Evolutionary conservation across 2,797 vertebrate species (phyloP), one percentile per base, ranked within the genome.

Genomic region (Lemur catta): DNA sequence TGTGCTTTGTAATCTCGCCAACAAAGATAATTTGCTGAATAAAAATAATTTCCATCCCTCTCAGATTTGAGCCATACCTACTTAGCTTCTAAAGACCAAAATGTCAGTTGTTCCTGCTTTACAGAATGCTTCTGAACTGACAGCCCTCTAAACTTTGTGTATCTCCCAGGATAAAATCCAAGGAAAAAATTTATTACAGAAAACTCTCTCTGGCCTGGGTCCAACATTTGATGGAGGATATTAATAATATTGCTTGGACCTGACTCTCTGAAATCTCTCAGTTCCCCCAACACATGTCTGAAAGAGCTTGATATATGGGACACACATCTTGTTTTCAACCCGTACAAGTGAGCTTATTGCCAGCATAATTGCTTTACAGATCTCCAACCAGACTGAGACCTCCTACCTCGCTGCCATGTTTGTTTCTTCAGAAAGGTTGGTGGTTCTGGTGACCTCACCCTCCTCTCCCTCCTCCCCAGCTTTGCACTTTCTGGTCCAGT

Each of bases 141-240:
- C 59, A 69, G 2, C 4, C 24, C n/a, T 69, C n/a, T 69, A 93
- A 81, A 63, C 79, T 59, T 91, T 89, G 89, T 72, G 26, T 57
- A 74, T 84, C 43, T 82, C 28, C 50, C 30, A 67, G 48, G 72
- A 81, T 72, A 91, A 96, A 93, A 86, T 84, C 43, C 30, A 74
- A 89, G 30, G 67, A 79, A 61, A 24, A 91, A 93, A 75, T 35
- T 38, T 91, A 75, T 74, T 67, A 38, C 38, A 78, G 69, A 85
- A 96, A 92, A 89, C 28, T 59, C 35, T 81, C 46, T 90, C 72
- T 96, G 96, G 72, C 81, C 55, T 59, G 41, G n/a, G 22, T 87
- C 63, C 85, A 84, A 94, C 26, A 33, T 71, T 65, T 89, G 88
- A 91, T 48, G 61, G 81, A 82, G 85, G 89, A 92, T 92, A 63